Evolutionary conservation across 2,113 vertebrate species (phyloP), one percentile per base, ranked within the genome.

Genomic region (Anguilla rostrata): DNA sequence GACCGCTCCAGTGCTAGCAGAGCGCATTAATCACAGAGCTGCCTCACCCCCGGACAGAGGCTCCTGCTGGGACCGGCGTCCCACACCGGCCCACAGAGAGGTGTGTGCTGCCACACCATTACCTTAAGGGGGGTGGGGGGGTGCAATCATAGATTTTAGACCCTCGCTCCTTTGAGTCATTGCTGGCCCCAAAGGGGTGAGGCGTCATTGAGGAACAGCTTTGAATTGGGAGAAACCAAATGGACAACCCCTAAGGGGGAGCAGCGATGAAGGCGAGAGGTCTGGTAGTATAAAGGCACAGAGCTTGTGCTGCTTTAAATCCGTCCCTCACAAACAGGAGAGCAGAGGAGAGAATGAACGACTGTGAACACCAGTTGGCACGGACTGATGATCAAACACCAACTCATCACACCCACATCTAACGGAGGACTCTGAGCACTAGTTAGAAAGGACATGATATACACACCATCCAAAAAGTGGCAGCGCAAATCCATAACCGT

Each of bases 361-460:
- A 60, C 29, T 22, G 60, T 1, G 49, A 26, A 86, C 49, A 34
- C 29, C 40, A 43, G n/a, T 60, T 26, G 83, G 39, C 29, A 14
- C 63, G 40, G 22, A 12, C 75, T 29, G 81, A 83, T 78, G 18
- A 83, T 56, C 41, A 56, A 56, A 83, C 46, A 26, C 63, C 53
- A 83, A 78, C 39, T 63, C 34, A 34, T 53, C 39, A 41, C 43
- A 63, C 56, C 86, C 86, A 40, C 81, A 78, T 53, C 49, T 53
- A 53, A 9, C 49, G 12, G 49, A 53, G 49, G 49, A 53, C 49
- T 53, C 9, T 12, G 7, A 53, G 34, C 34, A 34, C 34, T 34
- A 34, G 34, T 53, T 53, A 53, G 12, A 53, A 53, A 9, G 9
- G 8, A 53, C 12, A 53, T 46, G 49, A 0, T 14, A 53, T 11